Evolutionary conservation across 1,140 invertebrate genomes (phyloP).

Genomic region (Aphis gossypii): DNA sequence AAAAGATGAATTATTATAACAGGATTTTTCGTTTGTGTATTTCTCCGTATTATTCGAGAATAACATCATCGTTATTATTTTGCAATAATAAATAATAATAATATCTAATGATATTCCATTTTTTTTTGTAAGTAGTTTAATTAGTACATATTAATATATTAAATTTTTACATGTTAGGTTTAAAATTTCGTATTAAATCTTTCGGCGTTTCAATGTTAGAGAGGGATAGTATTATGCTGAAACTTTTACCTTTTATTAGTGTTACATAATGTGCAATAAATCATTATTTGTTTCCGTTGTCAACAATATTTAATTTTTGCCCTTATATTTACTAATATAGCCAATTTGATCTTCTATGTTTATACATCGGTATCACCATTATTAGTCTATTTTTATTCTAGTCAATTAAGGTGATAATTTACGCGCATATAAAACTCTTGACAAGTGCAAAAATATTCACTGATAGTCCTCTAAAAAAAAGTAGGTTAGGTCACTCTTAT

Average conservation of each 20-base stretch:
- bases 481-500: slow-evolving; percentile 39
- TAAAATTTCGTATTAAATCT: background rate
- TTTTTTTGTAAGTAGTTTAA: background rate
- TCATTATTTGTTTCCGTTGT: background rate
- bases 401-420: background rate
- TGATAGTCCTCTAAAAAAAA: background rate
- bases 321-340: background rate
- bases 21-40: background rate
- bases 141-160: background rate
- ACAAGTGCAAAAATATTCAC: background rate
- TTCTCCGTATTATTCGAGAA: background rate
- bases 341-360: background rate
- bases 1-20: background rate
- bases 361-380: background rate
- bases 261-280: background rate
- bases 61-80: background rate
- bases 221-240: background rate
- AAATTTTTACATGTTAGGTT: background rate
- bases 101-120: background rate
- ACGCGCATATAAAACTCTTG: background rate
- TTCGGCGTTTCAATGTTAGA: background rate
- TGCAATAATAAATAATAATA: background rate
- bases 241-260: background rate
- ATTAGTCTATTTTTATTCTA: background rate
- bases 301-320: background rate